phyloP scores from a whole-genome alignment of 2,113 vertebrate species.

The Pitta sordida region DNA sequence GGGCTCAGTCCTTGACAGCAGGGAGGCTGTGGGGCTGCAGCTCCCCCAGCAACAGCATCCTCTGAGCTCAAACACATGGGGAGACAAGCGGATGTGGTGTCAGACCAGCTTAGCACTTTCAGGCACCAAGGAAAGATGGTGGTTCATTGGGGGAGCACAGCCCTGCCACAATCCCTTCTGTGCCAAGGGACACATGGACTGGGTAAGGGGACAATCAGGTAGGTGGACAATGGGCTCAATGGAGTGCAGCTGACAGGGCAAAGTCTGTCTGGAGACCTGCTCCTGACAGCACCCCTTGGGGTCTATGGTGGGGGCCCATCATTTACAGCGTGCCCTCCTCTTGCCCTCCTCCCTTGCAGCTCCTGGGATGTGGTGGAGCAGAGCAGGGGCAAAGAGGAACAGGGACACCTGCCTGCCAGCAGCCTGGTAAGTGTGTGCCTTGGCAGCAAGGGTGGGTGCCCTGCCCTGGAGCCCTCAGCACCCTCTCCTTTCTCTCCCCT shows the following conservation, averaged over 20 bases:
- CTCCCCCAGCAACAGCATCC: background rate
- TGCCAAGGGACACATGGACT: background rate
- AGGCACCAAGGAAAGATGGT: background rate
- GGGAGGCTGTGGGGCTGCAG: background rate
- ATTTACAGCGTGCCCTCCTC: accelerated
- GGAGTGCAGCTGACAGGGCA: background rate
- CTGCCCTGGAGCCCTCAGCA: background rate
- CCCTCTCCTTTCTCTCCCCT: background rate
- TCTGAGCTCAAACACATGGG: background rate
- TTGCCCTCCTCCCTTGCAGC: background rate
- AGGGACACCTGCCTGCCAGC: accelerated
- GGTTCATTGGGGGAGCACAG: background rate
- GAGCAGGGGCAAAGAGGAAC: background rate
- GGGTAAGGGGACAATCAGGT: background rate
- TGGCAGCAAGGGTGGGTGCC: accelerated
- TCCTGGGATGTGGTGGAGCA: background rate
- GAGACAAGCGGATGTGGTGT: background rate
- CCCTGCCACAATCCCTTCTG: background rate
- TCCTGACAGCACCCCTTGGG: background rate
- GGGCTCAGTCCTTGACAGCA: background rate
- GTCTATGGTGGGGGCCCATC: accelerated
- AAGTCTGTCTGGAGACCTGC: background rate
- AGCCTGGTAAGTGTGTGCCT: background rate
- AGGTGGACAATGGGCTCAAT: accelerated
- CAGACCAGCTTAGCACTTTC: background rate